Percentiles rank a stretch among this genome's conserved stretches.
Evolutionary conservation across 2,888 invertebrate genomes (phyloP).

Genomic region (Eulithis testata): DNA sequence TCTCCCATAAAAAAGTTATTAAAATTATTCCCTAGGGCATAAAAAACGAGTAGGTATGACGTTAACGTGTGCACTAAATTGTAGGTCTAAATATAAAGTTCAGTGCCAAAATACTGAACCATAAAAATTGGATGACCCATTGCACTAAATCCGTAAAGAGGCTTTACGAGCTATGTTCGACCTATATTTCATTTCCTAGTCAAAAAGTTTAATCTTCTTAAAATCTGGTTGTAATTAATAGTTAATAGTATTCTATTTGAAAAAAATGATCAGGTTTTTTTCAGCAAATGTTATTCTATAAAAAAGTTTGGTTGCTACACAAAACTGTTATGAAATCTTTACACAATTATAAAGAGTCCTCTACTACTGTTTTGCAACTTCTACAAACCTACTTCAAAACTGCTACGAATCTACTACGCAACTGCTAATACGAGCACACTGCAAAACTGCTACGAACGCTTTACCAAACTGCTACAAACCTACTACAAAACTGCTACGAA

Average conservation of each 20-base stretch:
- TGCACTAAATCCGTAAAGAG: slow-evolving; percentile 17
- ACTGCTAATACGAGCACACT: neutral
- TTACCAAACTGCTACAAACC: slow-evolving; percentile 1
- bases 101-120: slow-evolving; percentile 42
- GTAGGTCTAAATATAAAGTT: slow-evolving; percentile 37
- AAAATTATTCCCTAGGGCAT: too few species aligned
- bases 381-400: neutral
- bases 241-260: neutral
- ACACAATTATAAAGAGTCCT: too few species aligned
- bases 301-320: too few species aligned
- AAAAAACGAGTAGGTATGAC: neutral
- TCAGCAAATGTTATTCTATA: too few species aligned
- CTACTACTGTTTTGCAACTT: too few species aligned
- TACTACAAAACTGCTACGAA: neutral
- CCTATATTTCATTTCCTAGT: slow-evolving; percentile 1
- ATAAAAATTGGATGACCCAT: slow-evolving; percentile 40
- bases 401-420: neutral
- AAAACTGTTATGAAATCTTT: too few species aligned
- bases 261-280: too few species aligned
- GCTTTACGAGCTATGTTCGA: slow-evolving; percentile 8
- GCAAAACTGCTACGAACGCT: neutral
- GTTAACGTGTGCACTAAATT: slow-evolving; percentile 7
- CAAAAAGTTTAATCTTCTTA: neutral
- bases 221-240: neutral
- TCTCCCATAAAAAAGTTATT: too few species aligned